Percentiles rank a stretch among this genome's conserved stretches.
Conservation (phyloP, 2,113 vertebrate genomes). For the Chrysochloris asiatica region DNA sequence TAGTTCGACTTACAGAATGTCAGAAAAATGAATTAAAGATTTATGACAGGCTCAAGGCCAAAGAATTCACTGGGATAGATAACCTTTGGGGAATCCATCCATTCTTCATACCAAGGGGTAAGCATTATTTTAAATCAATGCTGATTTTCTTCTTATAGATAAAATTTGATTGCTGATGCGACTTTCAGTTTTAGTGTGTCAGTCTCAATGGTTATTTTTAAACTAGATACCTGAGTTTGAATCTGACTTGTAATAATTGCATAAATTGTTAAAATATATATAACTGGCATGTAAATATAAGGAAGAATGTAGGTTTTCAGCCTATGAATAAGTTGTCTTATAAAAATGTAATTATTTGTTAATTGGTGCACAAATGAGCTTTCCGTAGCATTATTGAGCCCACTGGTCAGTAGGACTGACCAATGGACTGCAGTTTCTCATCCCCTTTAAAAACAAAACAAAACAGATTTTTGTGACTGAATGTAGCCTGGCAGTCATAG, state of each 20-base stretch:
- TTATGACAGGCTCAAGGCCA: slow-evolving; percentile 87
- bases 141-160: not conserved
- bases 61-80: slow-evolving; percentile 89
- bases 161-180: not conserved
- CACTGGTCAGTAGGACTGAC: not conserved
- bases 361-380: not conserved
- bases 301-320: not conserved
- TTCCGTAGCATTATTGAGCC: not conserved
- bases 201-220: slow-evolving; percentile 4
- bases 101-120: slow-evolving; percentile 95
- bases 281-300: slow-evolving; percentile 7
- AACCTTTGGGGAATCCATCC: slow-evolving; percentile 93
- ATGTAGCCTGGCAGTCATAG: not conserved
- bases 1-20: slow-evolving; percentile 86
- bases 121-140: slow-evolving; percentile 65
- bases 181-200: not conserved
- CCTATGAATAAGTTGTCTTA: not conserved
- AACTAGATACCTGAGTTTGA: slow-evolving; percentile 23
- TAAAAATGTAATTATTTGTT: not conserved
- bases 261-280: not conserved
- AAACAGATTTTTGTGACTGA: not conserved
- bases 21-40: slow-evolving; percentile 89
- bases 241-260: slow-evolving; percentile 14
- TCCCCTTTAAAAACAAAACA: not conserved
- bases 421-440: not conserved